Percentiles rank a stretch among this genome's conserved stretches.
phyloP scores from a whole-genome alignment of 2,888 invertebrate species.

The Congeria kusceri region DNA sequence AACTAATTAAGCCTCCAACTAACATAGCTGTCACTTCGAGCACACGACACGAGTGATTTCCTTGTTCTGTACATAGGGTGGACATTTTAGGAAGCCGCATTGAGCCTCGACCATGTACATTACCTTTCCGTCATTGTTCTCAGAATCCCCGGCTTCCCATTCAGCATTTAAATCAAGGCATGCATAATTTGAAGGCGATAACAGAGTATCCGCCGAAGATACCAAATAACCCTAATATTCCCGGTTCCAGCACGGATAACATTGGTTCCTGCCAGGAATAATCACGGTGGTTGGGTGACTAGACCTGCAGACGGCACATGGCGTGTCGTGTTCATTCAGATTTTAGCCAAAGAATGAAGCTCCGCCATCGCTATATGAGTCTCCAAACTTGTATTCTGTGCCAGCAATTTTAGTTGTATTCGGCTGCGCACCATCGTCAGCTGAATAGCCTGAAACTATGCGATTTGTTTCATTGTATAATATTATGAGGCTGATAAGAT shows the following conservation, averaged over 20 bases:
- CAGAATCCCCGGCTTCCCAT: not conserved
- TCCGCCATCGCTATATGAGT: not conserved
- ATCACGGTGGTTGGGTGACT: slow-evolving; percentile 27
- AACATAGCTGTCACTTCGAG: slow-evolving; percentile 10
- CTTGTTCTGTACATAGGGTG: not conserved
- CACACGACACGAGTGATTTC: slow-evolving; percentile 24
- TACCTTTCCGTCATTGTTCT: not conserved
- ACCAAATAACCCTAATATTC: slow-evolving; percentile 58
- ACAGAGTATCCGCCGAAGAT: not conserved
- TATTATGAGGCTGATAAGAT: too few species aligned
- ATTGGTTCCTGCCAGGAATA: slow-evolving; percentile 53
- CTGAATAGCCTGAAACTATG: not conserved
- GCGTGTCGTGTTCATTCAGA: slow-evolving; percentile 4
- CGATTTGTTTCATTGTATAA: too few species aligned
- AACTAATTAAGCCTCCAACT: too few species aligned
- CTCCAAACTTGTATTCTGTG: slow-evolving; percentile 17
- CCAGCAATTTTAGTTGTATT: slow-evolving; percentile 1
- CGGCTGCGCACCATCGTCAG: not conserved
- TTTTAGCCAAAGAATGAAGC: slow-evolving; percentile 4
- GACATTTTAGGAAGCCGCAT: slow-evolving; percentile 11
- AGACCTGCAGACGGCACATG: slow-evolving; percentile 15
- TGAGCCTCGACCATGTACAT: slow-evolving; percentile 5
- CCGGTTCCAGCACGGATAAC: slow-evolving; percentile 49
- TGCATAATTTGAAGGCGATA: slow-evolving; percentile 10
- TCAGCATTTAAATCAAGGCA: slow-evolving; percentile 12